These are phyloP conservation scores for Nasonia oneida DNA, from an alignment of 2,888 invertebrate species.

Conservation along the genomic window DNA sequence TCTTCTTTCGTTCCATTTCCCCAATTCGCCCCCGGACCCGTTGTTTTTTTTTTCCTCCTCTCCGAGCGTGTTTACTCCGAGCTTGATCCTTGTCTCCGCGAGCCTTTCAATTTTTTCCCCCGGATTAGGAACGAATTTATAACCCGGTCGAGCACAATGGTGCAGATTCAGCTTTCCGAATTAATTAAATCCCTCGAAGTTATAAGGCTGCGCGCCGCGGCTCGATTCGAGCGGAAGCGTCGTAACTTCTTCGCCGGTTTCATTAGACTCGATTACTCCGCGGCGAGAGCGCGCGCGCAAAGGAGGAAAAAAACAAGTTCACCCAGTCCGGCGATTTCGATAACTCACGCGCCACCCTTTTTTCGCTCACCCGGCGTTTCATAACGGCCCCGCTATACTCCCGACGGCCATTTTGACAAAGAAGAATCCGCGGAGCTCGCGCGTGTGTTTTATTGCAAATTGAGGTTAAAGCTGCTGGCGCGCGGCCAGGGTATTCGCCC, in stretches of 20 bases:
- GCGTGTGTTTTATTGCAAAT: constrained; percentile 74
- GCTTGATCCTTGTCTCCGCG: not conserved
- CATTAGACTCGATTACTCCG: too few species aligned
- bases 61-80: not conserved
- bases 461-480: constrained; percentile 77
- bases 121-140: not conserved
- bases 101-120: not conserved
- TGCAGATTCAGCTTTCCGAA: not conserved
- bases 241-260: too few species aligned
- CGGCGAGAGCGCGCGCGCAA: too few species aligned
- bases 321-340: not conserved
- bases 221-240: too few species aligned
- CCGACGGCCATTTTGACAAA: constrained; percentile 38
- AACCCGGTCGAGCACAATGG: not conserved
- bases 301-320: not conserved
- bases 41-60: not conserved
- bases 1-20: constrained; percentile 29
- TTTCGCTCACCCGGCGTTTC: constrained; percentile 4
- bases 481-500: constrained; percentile 73
- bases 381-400: constrained; percentile 17
- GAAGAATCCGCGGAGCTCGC: constrained; percentile 64
- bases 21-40: not conserved
- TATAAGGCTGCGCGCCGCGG: not conserved
- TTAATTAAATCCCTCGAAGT: not conserved
- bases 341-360: not conserved